Evolutionary conservation across 2,888 invertebrate species (phyloP).

Genomic region (Protodeltote pygarga): DNA sequence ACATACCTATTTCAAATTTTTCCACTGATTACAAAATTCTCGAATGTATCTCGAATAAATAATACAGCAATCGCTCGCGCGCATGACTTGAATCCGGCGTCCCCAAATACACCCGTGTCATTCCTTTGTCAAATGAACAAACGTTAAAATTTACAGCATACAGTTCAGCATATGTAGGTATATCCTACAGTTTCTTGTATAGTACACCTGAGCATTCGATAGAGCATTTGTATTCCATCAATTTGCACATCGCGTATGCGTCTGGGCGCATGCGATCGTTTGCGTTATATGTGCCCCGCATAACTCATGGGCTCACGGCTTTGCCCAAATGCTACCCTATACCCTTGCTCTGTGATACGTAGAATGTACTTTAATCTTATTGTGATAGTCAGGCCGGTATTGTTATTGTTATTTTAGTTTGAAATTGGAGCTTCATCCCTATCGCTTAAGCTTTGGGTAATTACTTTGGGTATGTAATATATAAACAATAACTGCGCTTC

Average conservation of each 20-base stretch:
- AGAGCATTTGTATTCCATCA: constrained; percentile 76
- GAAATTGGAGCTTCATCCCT: no score
- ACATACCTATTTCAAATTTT: no score
- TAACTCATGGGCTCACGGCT: constrained; percentile 65
- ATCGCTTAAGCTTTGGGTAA: no score
- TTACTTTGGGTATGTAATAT: no score
- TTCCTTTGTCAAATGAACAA: not conserved
- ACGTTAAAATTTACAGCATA: constrained; percentile 3
- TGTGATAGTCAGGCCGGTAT: constrained; percentile 4
- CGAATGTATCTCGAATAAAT: no score
- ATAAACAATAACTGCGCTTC: no score
- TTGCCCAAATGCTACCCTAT: constrained; percentile 37
- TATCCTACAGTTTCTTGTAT: constrained; percentile 30
- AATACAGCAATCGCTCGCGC: no score
- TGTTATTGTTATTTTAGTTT: no score
- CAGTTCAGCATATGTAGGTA: no score
- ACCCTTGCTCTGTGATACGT: constrained; percentile 35
- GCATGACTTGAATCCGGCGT: no score
- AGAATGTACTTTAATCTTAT: constrained; percentile 26
- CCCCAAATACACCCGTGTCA: no score
- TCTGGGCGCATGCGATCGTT: constrained; percentile 69
- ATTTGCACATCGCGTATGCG: constrained; percentile 79
- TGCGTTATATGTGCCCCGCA: constrained; percentile 73
- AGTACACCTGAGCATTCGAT: constrained; percentile 42
- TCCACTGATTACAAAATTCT: no score